A percentile compares a stretch with the other conserved stretches of the same genome.
Evolutionary conservation across 1,140 invertebrate species (phyloP).

Genomic region (Formica selysi): DNA sequence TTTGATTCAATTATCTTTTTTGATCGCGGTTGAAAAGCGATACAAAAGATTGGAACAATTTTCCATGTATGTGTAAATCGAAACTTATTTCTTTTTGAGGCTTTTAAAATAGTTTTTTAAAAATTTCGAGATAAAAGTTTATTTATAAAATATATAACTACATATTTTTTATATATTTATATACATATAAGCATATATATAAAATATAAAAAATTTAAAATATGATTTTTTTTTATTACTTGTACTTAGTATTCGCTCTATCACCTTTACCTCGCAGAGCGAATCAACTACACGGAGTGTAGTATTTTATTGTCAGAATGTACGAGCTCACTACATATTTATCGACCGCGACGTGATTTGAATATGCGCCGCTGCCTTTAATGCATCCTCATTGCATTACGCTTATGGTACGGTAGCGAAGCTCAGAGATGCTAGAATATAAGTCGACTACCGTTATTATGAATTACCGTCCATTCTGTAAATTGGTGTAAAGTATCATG

Average conservation of each 20-base stretch:
- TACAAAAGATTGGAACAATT: neutral
- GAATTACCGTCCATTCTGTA: slow-evolving; percentile 44
- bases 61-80: neutral
- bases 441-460: slow-evolving; percentile 49
- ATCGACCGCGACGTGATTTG: slow-evolving; percentile 62
- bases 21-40: neutral
- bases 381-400: slow-evolving; percentile 59
- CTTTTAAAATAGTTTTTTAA: neutral
- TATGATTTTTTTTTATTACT: slow-evolving; percentile 40
- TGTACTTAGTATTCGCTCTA: slow-evolving; percentile 53
- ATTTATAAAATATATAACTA: neutral
- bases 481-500: slow-evolving; percentile 60
- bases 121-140: neutral
- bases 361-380: slow-evolving; percentile 56
- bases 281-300: slow-evolving; percentile 44
- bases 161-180: neutral
- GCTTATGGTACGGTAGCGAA: slow-evolving; percentile 31
- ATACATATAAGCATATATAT: neutral
- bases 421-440: slow-evolving; percentile 36
- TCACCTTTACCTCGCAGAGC: slow-evolving; percentile 44
- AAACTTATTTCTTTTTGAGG: neutral
- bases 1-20: neutral
- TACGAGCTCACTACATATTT: slow-evolving; percentile 53
- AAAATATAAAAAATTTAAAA: no score
- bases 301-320: slow-evolving; percentile 19